Base-by-base conservation (phyloP, 1,140 invertebrate genomes). In the Drosophila busckii region DNA sequence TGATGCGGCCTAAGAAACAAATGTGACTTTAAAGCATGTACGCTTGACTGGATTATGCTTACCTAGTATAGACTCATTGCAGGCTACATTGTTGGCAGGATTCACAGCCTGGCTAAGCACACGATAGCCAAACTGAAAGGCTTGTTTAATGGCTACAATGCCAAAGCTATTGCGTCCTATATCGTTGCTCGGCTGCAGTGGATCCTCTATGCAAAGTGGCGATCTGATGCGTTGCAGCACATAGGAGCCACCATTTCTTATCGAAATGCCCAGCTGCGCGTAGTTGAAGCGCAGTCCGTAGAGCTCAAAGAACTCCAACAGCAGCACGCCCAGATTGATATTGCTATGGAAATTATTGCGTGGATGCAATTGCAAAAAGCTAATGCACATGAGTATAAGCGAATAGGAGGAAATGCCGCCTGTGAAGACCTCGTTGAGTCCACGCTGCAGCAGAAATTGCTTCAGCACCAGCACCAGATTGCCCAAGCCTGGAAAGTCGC, bases 361-460 rank as follows among this genome's bases (percentile, higher is more conserved):
- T 17, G 89, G 89, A 75, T 90, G 89, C 53, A 90, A 73, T 91
- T 98, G 96, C 48, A 99, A 90, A 89, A 98, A 99, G 89, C 95
- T 97, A 88, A 99, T 96, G 73, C 95, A 96, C 94, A 99, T 96
- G 34, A 99, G 91, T 87, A 98, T 98, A 49, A 99, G 92, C 86
- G 96, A 96, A 89, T 99, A 99, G 13, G 97, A 99, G 62, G 96
- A 97, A 71, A 99, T 97, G 85, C 98, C 98, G 63, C 98, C 78
- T 38, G 96, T 98, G 89, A 98, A 99, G 20, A 99, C 97, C 91
- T 98, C 97, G 89, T 99, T 99, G 59, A 99, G 91, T 89, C 98
- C 96, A 87, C 97, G 91, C 89, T 98, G 96, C 29, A 97, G 90
- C 54, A 99, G 91, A 89, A 98, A 99, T 89, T 98, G 97, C 89